These are phyloP conservation scores for Cynopterus sphinx DNA, from an alignment of 2,797 vertebrate species.

Conservation along the genomic window DNA sequence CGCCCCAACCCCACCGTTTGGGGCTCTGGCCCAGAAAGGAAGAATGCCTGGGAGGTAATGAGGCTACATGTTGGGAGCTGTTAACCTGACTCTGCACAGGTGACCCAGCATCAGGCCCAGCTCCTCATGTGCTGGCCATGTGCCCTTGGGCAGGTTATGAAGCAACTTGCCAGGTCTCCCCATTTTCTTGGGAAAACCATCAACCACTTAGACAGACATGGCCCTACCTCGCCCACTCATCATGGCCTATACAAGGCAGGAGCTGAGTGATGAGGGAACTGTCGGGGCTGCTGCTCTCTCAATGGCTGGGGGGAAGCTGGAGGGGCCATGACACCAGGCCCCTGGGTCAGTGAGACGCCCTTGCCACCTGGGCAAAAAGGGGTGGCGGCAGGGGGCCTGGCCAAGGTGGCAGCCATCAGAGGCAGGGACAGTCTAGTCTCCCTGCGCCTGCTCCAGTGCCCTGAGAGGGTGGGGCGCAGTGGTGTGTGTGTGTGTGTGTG, in stretches of 20 bases:
- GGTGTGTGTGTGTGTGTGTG: too few relatives aligned
- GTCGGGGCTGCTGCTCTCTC: not conserved
- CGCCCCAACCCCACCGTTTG: fast-evolving
- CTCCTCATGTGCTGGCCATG: not conserved
- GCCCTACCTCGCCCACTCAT: not conserved
- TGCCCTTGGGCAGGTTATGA: not conserved
- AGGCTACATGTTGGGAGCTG: not conserved
- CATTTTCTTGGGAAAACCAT: not conserved
- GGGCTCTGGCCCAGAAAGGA: not conserved
- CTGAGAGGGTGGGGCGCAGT: not conserved
- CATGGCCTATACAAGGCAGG: not conserved
- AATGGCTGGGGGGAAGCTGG: not conserved
- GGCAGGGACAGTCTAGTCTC: too few relatives aligned
- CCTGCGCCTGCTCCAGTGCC: not conserved
- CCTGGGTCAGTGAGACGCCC: not conserved
- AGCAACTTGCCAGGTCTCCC: not conserved
- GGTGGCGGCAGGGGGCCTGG: not conserved
- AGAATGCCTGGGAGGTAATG: not conserved
- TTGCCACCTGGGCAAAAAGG: not conserved
- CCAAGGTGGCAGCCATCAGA: not conserved
- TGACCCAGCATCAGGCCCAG: not conserved
- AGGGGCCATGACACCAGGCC: not conserved
- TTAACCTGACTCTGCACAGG: not conserved
- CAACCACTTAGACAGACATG: not conserved
- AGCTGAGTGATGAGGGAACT: not conserved